phyloP scores from a whole-genome alignment of 2,113 vertebrate species.

The Phaethon lepturus region DNA sequence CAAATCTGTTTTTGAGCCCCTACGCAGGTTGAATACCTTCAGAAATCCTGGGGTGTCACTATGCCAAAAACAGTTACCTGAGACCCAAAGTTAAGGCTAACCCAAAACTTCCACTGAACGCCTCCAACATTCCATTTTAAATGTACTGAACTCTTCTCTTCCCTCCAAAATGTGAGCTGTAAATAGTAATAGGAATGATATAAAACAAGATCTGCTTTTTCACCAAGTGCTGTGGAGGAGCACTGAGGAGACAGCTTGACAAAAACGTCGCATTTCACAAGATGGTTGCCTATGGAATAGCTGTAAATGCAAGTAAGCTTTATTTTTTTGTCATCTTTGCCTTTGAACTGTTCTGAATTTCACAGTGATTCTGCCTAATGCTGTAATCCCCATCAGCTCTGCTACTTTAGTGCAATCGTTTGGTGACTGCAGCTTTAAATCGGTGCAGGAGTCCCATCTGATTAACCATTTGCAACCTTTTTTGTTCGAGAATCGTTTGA shows the following conservation, averaged over 20 bases:
- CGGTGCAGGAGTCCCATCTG: neutral
- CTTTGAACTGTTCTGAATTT: conserved; percentile 24
- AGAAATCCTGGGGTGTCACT: neutral
- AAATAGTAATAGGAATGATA: neutral
- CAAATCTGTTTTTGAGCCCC: neutral
- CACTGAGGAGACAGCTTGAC: conserved; percentile 79
- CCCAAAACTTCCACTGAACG: neutral
- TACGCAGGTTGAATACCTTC: neutral
- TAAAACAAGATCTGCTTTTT: conserved; percentile 61
- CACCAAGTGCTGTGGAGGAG: conserved; percentile 75
- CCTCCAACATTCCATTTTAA: neutral
- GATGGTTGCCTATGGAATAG: conserved; percentile 80
- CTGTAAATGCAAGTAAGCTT: conserved; percentile 78
- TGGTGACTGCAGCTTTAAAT: conserved; percentile 27
- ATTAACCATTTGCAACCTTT: neutral
- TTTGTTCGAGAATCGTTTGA: neutral
- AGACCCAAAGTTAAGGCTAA: neutral
- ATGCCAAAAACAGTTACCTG: neutral
- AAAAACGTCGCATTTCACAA: conserved; percentile 83
- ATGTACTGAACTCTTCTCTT: neutral
- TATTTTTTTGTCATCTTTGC: neutral
- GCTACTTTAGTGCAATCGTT: conserved; percentile 18
- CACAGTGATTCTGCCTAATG: conserved; percentile 10
- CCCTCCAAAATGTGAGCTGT: neutral
- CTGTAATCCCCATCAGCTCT: conserved; percentile 10